These are phyloP conservation scores for Ernsta delagoae DNA, from an alignment of 2,888 invertebrate genomes.

Conservation along the genomic window DNA sequence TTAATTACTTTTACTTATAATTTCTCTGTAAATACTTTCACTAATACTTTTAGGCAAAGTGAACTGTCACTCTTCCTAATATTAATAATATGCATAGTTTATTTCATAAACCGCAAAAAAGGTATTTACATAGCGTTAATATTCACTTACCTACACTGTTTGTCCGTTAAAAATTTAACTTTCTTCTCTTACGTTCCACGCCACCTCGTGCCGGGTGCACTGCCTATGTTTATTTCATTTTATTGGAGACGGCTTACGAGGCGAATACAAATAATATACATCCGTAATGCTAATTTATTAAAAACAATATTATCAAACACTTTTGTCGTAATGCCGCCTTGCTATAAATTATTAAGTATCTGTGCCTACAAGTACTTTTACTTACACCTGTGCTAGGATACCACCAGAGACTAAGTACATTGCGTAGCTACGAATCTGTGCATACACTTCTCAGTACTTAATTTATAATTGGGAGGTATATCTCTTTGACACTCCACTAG, in stretches of 20 bases:
- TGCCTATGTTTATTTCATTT: slow-evolving; percentile 20
- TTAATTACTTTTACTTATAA: background rate
- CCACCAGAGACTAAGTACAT: no score
- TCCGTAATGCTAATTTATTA: no score
- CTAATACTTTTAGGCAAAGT: background rate
- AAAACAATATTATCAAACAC: slow-evolving; percentile 1
- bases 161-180: slow-evolving; percentile 16
- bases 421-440: no score
- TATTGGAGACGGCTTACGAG: slow-evolving; percentile 6
- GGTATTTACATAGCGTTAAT: slow-evolving; percentile 23
- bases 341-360: no score
- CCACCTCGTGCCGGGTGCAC: background rate
- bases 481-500: no score
- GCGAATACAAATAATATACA: no score
- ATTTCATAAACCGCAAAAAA: slow-evolving; percentile 13
- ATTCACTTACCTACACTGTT: slow-evolving; percentile 21
- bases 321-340: slow-evolving; percentile 1
- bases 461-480: no score
- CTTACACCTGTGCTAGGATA: background rate
- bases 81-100: slow-evolving; percentile 17
- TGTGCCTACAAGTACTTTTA: no score
- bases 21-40: slow-evolving; percentile 13
- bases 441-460: no score
- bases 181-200: slow-evolving; percentile 23
- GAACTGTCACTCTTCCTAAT: slow-evolving; percentile 7